Conservation (phyloP, 2,113 vertebrate genomes). For the Craseonycteris thonglongyai region DNA sequence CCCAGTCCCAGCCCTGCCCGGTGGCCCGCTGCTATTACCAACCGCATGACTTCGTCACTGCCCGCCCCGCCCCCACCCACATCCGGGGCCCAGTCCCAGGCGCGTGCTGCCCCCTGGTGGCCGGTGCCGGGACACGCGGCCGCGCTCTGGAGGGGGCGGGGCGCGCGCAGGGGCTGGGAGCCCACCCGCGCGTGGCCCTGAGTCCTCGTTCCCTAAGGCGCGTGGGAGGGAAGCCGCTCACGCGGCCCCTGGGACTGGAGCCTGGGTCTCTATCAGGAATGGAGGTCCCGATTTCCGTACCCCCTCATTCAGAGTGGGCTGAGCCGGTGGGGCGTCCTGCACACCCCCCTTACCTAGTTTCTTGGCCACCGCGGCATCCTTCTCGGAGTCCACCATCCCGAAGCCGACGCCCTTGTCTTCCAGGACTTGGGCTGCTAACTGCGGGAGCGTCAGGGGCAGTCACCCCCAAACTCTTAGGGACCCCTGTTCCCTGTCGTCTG, state of each 20-base stretch:
- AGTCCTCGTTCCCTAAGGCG: neutral
- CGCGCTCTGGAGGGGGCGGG: neutral
- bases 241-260: neutral
- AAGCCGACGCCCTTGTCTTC: constrained; percentile 92
- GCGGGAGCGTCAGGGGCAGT: constrained; percentile 35
- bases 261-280: neutral
- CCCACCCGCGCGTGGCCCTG: neutral
- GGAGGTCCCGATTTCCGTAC: neutral
- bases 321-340: too few relatives aligned
- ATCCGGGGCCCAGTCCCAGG: neutral
- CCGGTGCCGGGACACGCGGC: neutral
- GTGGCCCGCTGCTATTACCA: neutral
- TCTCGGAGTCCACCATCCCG: constrained; percentile 89
- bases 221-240: neutral
- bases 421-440: constrained; percentile 94
- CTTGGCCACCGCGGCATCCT: constrained; percentile 85
- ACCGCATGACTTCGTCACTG: constrained; percentile 18
- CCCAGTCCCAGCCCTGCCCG: neutral
- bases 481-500: neutral
- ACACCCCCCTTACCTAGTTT: constrained; percentile 83
- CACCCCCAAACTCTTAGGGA: neutral
- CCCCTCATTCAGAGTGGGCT: neutral
- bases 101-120: constrained; percentile 55
- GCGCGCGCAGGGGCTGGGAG: too few relatives aligned
- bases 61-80: neutral